Evolutionary conservation across 35 echinoderm and acorn worm species (phyloP).

Genomic region (Nesometra sesokonis): DNA sequence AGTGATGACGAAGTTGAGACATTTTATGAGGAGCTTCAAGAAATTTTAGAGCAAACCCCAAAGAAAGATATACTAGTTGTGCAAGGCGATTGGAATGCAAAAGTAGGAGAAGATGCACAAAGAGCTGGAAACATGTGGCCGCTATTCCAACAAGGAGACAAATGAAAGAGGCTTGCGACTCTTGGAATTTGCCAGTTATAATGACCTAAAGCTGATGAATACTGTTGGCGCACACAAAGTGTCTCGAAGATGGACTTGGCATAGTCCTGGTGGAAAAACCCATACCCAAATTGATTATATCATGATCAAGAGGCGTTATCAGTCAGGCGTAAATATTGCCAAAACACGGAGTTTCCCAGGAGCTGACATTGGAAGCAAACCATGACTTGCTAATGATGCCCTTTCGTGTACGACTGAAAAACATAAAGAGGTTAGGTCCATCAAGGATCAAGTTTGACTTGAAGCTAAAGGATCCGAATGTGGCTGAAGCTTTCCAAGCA

Average conservation of each 20-base stretch:
- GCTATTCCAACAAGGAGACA: neutral
- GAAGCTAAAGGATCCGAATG: too few species aligned
- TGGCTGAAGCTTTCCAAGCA: too few species aligned
- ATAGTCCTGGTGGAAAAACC: neutral
- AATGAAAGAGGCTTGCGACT: neutral
- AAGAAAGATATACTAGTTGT: slow-evolving; percentile 40
- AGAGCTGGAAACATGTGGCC: slow-evolving; percentile 14
- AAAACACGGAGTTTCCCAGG: slow-evolving; percentile 8
- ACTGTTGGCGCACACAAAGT: slow-evolving; percentile 3
- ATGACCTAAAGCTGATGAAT: neutral
- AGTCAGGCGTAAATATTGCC: neutral
- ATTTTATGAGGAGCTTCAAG: slow-evolving; percentile 12
- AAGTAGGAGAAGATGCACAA: slow-evolving; percentile 22
- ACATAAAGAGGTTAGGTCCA: neutral
- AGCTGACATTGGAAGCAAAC: slow-evolving; percentile 11
- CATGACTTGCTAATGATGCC: slow-evolving; percentile 5
- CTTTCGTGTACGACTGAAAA: neutral
- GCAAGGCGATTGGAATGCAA: slow-evolving; percentile 54
- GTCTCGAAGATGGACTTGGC: slow-evolving; percentile 1
- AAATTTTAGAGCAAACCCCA: neutral
- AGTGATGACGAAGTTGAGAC: neutral
- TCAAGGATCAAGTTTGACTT: too few species aligned
- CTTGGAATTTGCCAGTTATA: slow-evolving; percentile 13
- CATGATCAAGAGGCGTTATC: slow-evolving; percentile 1
- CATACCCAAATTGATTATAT: slow-evolving; percentile 23